phyloP scores from a whole-genome alignment of 2,888 invertebrate genomes.

The Dromius quadrimaculatus region DNA sequence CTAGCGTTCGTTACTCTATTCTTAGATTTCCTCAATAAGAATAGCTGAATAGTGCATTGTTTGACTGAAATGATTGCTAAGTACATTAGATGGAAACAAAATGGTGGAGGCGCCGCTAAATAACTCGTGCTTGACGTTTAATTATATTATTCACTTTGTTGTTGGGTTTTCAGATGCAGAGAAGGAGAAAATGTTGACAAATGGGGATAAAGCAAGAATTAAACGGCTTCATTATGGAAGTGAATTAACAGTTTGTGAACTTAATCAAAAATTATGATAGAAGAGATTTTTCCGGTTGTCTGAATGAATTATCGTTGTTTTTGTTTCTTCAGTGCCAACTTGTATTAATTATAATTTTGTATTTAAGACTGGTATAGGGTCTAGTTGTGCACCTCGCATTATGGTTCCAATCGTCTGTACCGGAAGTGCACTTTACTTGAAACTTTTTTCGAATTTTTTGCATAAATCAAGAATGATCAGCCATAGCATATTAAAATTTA shows the following conservation, averaged over 20 bases:
- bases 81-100: not conserved
- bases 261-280: no score
- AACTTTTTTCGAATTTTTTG: no score
- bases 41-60: constrained; percentile 49
- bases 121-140: not conserved
- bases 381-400: no score
- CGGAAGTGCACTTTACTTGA: no score
- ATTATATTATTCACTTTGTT: constrained; percentile 27
- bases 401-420: no score
- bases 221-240: not conserved
- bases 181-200: not conserved
- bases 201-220: not conserved
- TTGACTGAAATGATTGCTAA: constrained; percentile 3
- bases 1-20: constrained; percentile 35
- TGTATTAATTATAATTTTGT: no score
- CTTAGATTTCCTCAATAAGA: constrained; percentile 44
- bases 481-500: no score
- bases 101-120: not conserved
- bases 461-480: no score
- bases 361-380: no score
- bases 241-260: not conserved
- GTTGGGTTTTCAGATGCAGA: not conserved
- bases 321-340: no score
- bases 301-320: no score
- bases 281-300: no score